phyloP scores from a whole-genome alignment of 1,140 invertebrate species.

The Psix sp. region DNA sequence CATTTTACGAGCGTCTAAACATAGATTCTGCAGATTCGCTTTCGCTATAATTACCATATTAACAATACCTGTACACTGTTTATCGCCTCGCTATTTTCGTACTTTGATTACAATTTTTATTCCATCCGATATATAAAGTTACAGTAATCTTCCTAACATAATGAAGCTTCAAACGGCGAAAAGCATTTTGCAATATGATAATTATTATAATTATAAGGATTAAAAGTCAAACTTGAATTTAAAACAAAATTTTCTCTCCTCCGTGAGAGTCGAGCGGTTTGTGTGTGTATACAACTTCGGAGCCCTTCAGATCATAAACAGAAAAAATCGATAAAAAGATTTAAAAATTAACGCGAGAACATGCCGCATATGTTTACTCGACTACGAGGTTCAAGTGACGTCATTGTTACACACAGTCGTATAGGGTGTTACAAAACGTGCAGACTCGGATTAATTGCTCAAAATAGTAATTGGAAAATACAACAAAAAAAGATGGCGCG shows the following conservation, averaged over 20 bases:
- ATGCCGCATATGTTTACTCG: conserved; percentile 57
- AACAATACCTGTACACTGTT: too few species aligned
- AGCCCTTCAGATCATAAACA: conserved; percentile 49
- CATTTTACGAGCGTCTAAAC: too few species aligned
- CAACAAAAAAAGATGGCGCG: conserved; percentile 2
- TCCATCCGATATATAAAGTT: too few species aligned
- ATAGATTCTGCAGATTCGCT: too few species aligned
- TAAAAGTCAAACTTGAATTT: conserved; percentile 5
- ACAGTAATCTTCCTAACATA: too few species aligned
- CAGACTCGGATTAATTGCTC: conserved; percentile 36
- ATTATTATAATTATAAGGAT: conserved; percentile 11
- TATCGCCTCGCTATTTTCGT: too few species aligned
- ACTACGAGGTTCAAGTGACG: conserved; percentile 50
- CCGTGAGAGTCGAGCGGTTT: conserved; percentile 12
- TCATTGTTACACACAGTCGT: conserved; percentile 55
- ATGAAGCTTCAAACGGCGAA: too few species aligned
- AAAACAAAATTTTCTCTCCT: conserved; percentile 16
- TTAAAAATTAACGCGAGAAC: conserved; percentile 57
- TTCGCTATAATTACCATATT: too few species aligned
- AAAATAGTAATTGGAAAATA: not conserved
- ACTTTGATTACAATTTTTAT: too few species aligned
- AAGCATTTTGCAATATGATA: too few species aligned
- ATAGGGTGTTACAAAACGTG: conserved; percentile 54
- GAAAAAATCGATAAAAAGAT: conserved; percentile 58
- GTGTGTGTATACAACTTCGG: conserved; percentile 42